These are phyloP conservation scores for Pipistrellus pipistrellus DNA, from an alignment of 2,797 vertebrate genomes.

Conservation along the genomic window DNA sequence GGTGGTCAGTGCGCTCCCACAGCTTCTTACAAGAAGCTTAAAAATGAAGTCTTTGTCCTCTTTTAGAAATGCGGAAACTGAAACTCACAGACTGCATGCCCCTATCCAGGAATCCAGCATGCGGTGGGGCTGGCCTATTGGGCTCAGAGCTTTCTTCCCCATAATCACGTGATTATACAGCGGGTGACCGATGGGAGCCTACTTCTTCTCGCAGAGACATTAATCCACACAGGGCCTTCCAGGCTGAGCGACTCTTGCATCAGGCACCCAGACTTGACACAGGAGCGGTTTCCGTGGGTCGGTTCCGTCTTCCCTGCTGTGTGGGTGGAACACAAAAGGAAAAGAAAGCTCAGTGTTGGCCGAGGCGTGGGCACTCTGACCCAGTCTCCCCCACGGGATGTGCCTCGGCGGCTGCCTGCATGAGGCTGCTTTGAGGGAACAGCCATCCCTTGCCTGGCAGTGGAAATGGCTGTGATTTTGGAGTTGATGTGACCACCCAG, in stretches of 20 bases:
- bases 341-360: background rate
- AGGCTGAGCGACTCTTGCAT: background rate
- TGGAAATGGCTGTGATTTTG: background rate
- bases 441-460: rapidly evolving
- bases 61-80: background rate
- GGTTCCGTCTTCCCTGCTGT: background rate
- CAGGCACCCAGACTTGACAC: slow-evolving; percentile 8
- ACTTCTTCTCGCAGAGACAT: background rate
- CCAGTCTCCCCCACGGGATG: rapidly evolving
- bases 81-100: background rate
- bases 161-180: background rate
- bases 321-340: background rate
- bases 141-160: background rate
- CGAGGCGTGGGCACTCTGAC: background rate
- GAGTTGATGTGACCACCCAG: background rate
- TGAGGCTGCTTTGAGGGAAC: rapidly evolving
- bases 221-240: background rate
- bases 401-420: rapidly evolving
- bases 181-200: rapidly evolving
- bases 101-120: rapidly evolving
- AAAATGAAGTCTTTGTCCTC: too few relatives aligned
- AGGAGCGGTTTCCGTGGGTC: background rate
- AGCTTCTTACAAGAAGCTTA: too few relatives aligned
- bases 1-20: too few relatives aligned
- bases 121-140: rapidly evolving